Evolutionary conservation across 2,888 invertebrate species (phyloP).

Genomic region (Clistopyga incitator): DNA sequence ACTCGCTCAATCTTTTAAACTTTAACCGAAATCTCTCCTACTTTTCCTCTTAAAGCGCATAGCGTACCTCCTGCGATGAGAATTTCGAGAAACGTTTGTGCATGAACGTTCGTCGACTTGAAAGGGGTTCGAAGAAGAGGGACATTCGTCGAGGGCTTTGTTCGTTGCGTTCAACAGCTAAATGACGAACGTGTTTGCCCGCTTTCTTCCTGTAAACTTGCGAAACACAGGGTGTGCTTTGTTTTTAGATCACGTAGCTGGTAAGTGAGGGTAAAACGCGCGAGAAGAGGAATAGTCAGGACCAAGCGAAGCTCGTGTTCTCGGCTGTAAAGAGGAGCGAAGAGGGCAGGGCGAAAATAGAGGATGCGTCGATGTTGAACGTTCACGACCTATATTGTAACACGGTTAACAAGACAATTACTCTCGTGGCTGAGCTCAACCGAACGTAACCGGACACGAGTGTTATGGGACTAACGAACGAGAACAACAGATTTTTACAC

Average conservation of each 20-base stretch:
- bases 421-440: conserved; percentile 21
- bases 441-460: conserved; percentile 25
- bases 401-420: conserved; percentile 56
- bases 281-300: background rate
- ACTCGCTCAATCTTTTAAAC: conserved; percentile 27
- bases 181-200: conserved; percentile 17
- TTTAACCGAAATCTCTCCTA: background rate
- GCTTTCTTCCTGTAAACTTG: conserved; percentile 1
- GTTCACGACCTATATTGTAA: conserved; percentile 51
- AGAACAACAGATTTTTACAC: too few relatives aligned
- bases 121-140: background rate
- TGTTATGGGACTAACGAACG: too few relatives aligned
- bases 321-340: background rate
- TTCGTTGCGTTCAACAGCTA: conserved; percentile 10
- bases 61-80: background rate
- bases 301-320: background rate
- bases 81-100: background rate
- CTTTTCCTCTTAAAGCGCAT: background rate
- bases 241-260: conserved; percentile 31
- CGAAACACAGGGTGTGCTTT: conserved; percentile 2
- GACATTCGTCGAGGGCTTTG: conserved; percentile 5
- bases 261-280: conserved; percentile 20
- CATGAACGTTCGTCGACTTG: background rate
- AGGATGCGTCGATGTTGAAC: conserved; percentile 41
- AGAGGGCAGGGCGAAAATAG: background rate